Evolutionary conservation across 2,797 vertebrate genomes (phyloP), one percentile per base, ranked within the genome.

Genomic region (Sparus aurata): DNA sequence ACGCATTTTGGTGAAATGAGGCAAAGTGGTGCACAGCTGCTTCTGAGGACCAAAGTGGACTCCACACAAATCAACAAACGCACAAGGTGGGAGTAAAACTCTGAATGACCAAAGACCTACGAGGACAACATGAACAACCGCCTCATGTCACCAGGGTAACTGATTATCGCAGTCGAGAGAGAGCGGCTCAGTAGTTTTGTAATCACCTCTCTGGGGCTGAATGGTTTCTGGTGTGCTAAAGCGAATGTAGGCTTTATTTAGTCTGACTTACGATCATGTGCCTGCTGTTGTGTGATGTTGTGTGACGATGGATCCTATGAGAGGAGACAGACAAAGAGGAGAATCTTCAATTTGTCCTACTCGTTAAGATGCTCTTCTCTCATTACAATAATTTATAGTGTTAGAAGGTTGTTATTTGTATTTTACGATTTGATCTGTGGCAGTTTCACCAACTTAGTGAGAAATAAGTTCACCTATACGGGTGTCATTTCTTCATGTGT

Each of bases 261-360:
- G 78, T 68, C 73, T 49, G 77, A 62, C 74, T 78, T 63, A 9
- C 2, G 23, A 85, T 91, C 92, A 92, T 92, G 91, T 91, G 90
- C 75, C 79, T 74, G 50, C 62, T 83, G 79, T 69, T 82, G 87
- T 88, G 86, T 91, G 90, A 91, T 83, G 79, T 69, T 80, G 87
- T 88, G 86, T 92, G 90, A 91, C 79, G 70, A 62, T 50, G 58
- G 47, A 70, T 63, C 84, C 69, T 41, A 60, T 72, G 80, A 90
- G 81, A 68, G 60, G 45, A 61, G 53, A 66, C 43, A 23, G 87
- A 49, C 69, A 52, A n/a, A 90, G 87, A 87, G 90, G 81, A 83
- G 73, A 57, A 83, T 69, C 59, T 82, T 62, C 74, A 7, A 75
- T 80, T 85, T 71, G 67, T 53, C 77, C 67, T n/a, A 62, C 72